Base-by-base conservation (phyloP, 2,797 vertebrate species). In the Xenentodon cancila region DNA sequence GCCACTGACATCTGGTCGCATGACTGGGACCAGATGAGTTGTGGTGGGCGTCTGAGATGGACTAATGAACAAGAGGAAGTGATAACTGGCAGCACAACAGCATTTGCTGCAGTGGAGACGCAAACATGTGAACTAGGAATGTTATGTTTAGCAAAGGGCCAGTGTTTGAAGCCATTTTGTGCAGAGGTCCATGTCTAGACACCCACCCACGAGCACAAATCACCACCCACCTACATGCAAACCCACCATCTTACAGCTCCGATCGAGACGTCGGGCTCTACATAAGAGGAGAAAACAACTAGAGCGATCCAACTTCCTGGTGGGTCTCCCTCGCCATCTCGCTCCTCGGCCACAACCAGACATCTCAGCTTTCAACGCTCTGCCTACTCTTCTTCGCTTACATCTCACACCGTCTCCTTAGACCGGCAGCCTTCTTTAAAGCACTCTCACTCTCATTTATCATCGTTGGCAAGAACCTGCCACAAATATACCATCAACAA, bases 381-480 rank as follows among this genome's bases (percentile, higher is more conserved):
- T 32, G 30, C 61, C 48, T 48, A 50, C 84, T 84, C 81, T 84
- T 86, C 85, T 84, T 69, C 83, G 85, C 86, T 86, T 89, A 85
- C 84, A 65, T 64, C 75, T 79, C 71, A 68, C 76, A 52, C 73
- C 7, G 61, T 53, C 68, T 78, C 66, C 34, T 32, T 21, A 48
- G 67, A 53, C 64, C 66, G 53, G 3, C 25, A 56, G 69, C 63
- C 69, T 17, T 64, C 68, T 65, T 64, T 40, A 46, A 25, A 77
- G 68, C 46, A 32, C 75, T 80, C 77, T 71, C 75, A 69, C 84
- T 77, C 75, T 79, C 71, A 71, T 84, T 85, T 77, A 62, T 68
- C 71, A 56, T 62, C 27, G 73, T 54, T 85, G 78, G 71, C 82
- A 68, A 77, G 75, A 76, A 71, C 70, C 83, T 81, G 77, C 75